Percentiles rank a stretch among this genome's conserved stretches.
Evolutionary conservation across 2,888 invertebrate genomes (phyloP).

Genomic region (Auanema sp.): DNA sequence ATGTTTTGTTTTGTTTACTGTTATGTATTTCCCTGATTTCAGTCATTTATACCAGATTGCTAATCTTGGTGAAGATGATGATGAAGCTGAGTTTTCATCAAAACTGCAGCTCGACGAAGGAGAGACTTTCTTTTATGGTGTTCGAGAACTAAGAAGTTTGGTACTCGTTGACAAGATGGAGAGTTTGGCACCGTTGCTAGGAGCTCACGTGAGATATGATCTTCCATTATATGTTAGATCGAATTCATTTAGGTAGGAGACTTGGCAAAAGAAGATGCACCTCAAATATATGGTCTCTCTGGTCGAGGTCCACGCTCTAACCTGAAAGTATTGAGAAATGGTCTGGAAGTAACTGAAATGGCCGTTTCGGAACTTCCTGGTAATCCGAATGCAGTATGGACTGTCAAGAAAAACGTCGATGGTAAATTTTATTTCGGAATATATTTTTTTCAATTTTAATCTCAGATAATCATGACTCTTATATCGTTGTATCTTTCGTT

Average conservation of each 20-base stretch:
- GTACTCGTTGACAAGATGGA: constrained; percentile 80
- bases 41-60: constrained; percentile 97
- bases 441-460: not conserved
- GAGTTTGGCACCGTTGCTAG: constrained; percentile 48
- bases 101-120: constrained; percentile 83
- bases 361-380: constrained; percentile 99
- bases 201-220: constrained; percentile 31
- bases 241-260: constrained; percentile 67
- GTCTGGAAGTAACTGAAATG: constrained; percentile 96
- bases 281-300: constrained; percentile 93
- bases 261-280: constrained; percentile 92
- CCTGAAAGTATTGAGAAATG: constrained; percentile 82
- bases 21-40: constrained; percentile 55
- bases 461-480: constrained; percentile 94
- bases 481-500: constrained; percentile 99
- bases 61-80: constrained; percentile 97
- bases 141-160: constrained; percentile 86
- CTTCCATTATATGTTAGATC: constrained; percentile 23
- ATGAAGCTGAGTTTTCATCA: constrained; percentile 96
- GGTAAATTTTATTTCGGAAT: constrained; percentile 71
- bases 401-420: constrained; percentile 90
- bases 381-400: constrained; percentile 99
- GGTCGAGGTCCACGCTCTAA: constrained; percentile 93
- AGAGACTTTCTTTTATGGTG: constrained; percentile 97
- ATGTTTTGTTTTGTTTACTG: constrained; percentile 69